Evolutionary conservation across 1,140 invertebrate genomes (phyloP), one percentile per base, ranked within the genome.

Genomic region (Drosophila grimshawi): DNA sequence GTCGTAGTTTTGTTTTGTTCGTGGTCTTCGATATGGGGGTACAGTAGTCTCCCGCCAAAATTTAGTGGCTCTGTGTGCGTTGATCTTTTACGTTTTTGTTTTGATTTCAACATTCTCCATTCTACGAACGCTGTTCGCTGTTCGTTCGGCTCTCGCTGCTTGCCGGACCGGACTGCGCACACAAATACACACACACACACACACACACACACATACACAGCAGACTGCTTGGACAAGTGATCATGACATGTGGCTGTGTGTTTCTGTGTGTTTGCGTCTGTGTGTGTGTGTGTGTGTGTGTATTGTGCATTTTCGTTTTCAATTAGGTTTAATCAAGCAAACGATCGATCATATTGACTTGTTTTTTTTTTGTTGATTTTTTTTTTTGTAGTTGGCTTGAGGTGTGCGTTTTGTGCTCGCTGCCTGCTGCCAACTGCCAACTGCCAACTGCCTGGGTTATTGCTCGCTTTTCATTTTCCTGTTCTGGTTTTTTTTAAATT

Each of bases 61-160:
- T 78, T 89, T 74, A 89, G 86, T 88, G 77, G 51, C 62, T 76
- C 55, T 72, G 77, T 88, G 85, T 89, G 80, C 85, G 85, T 88
- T 88, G 85, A 89, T 90, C 85, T 89, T 89, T 89, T 89, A 89
- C 85, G 85, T 89, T 89, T 89, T 89, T 89, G 85, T 89, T 89
- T 89, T 89, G 85, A 89, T 89, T 89, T 89, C 80, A 83, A 89
- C 79, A 83, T 89, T 89, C 85, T 88, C 76, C 19, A 19, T 19
- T 19, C 19, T 19, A 19, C 19, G 19, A 19, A 19, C 19, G 51
- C 29, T 29, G 56, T 61, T 43, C 45, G 30, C n/a, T 5, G 27
- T 27, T 43, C 19, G 59, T 64, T 5, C 56, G 29, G 37, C 55
- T 74, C 65, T 76, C 62, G 51, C 59, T 53, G 55, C 66, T 76